Evolutionary conservation across 2,888 invertebrate species (phyloP).

Genomic region (Folsomia candida): DNA sequence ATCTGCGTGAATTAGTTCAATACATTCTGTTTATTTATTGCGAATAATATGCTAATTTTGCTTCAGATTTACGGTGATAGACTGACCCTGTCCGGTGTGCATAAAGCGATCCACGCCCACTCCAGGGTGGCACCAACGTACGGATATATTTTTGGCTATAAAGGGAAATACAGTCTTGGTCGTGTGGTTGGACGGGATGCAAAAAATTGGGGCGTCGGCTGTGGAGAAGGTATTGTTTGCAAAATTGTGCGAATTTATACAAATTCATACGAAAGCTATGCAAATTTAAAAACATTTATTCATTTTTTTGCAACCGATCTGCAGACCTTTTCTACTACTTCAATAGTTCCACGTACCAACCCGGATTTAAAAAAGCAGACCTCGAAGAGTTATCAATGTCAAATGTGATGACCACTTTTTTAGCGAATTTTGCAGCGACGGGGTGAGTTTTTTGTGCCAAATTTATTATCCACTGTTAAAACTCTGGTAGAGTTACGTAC

Average conservation of each 20-base stretch:
- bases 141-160: constrained; percentile 17
- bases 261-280: not conserved
- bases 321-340: constrained; percentile 40
- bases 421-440: constrained; percentile 29
- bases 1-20: too few species aligned
- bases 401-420: constrained; percentile 35
- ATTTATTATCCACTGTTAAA: too few species aligned
- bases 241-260: not conserved
- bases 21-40: too few species aligned
- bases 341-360: constrained; percentile 30
- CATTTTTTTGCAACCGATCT: not conserved
- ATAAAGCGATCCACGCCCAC: constrained; percentile 9
- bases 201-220: constrained; percentile 27
- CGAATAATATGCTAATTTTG: not conserved
- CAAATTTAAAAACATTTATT: not conserved
- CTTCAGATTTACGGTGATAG: constrained; percentile 36
- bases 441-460: too few species aligned
- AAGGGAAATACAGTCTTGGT: constrained; percentile 33
- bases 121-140: not conserved
- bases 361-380: constrained; percentile 34
- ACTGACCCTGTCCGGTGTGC: constrained; percentile 31
- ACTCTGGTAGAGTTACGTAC: too few species aligned
- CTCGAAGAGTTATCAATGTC: constrained; percentile 34
- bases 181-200: constrained; percentile 21
- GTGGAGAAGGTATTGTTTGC: too few species aligned